phyloP scores from a whole-genome alignment of 1,140 invertebrate species.

The Drosophila nannoptera region DNA sequence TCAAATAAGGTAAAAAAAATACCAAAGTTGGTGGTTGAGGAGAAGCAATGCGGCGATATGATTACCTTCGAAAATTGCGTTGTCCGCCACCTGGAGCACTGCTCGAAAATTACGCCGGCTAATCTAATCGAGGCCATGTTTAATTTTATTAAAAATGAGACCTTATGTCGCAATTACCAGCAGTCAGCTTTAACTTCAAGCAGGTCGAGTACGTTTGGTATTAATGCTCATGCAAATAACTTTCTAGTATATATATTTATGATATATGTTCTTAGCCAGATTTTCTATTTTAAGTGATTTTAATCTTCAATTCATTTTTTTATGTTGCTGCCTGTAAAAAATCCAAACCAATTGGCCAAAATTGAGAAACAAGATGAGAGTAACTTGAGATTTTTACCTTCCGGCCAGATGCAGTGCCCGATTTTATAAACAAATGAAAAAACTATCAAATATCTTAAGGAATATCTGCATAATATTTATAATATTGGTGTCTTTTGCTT shows the following conservation, averaged over 20 bases:
- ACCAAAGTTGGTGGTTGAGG: slow-evolving; percentile 65
- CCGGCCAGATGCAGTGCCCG: not conserved
- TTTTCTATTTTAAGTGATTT: slow-evolving; percentile 17
- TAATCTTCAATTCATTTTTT: not conserved
- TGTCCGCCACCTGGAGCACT: slow-evolving; percentile 84
- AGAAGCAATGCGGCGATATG: slow-evolving; percentile 80
- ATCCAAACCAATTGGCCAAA: not conserved
- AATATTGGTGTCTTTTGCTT: slow-evolving; percentile 5
- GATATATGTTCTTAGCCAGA: slow-evolving; percentile 3
- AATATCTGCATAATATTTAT: slow-evolving; percentile 6
- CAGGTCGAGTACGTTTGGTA: not conserved
- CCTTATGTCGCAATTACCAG: slow-evolving; percentile 66
- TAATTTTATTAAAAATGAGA: slow-evolving; percentile 81
- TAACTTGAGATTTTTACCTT: slow-evolving; percentile 2
- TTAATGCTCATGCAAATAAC: not conserved
- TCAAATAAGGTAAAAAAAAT: slow-evolving; percentile 55
- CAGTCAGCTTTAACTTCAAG: slow-evolving; percentile 35
- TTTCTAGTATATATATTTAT: slow-evolving; percentile 1
- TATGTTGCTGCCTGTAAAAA: slow-evolving; percentile 1
- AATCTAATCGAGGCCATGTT: slow-evolving; percentile 89
- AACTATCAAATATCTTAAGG: not conserved
- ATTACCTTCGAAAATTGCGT: slow-evolving; percentile 83
- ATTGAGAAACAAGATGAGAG: not conserved
- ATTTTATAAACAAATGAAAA: not conserved
- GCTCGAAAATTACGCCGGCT: slow-evolving; percentile 86